Percentiles rank a stretch among this genome's conserved stretches.
Evolutionary conservation across 37 sponge, comb jelly and placozoan species (phyloP).

Genomic region (Halichondria panicea): DNA sequence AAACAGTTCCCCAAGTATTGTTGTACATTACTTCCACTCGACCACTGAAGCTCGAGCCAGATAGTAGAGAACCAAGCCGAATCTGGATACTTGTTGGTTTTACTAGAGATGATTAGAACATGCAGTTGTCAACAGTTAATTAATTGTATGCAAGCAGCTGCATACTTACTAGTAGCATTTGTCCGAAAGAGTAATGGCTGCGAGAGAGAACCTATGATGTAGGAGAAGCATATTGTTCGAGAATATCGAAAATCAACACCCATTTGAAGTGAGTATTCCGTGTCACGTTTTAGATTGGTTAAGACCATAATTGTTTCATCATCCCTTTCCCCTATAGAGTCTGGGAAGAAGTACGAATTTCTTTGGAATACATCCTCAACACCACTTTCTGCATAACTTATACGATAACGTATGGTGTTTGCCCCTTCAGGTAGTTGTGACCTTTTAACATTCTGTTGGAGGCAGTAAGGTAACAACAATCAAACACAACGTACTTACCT

Average conservation of each 20-base stretch:
- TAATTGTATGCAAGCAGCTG: too few relatives aligned
- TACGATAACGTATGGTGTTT: too few relatives aligned
- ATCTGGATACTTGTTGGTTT: neutral
- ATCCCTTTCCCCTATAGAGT: too few relatives aligned
- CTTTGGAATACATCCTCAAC: too few relatives aligned
- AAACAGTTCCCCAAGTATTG: constrained; percentile 9
- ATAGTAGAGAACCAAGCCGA: neutral
- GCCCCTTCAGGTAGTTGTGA: too few relatives aligned
- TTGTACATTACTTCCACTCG: constrained; percentile 13
- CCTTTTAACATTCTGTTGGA: too few relatives aligned
- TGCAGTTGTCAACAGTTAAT: too few relatives aligned
- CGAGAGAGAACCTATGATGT: neutral
- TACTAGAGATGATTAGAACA: neutral
- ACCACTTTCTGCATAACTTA: too few relatives aligned
- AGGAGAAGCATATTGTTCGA: neutral
- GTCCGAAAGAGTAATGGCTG: neutral
- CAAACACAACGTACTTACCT: too few relatives aligned
- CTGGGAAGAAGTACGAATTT: too few relatives aligned
- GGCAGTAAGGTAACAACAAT: too few relatives aligned
- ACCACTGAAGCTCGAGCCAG: neutral
- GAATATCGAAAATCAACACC: neutral
- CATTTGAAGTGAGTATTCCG: neutral
- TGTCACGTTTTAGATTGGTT: neutral
- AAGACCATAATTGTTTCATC: too few relatives aligned
- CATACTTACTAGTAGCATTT: neutral